Evolutionary conservation across 2,888 invertebrate genomes (phyloP).

Genomic region (Pammene fasciana): DNA sequence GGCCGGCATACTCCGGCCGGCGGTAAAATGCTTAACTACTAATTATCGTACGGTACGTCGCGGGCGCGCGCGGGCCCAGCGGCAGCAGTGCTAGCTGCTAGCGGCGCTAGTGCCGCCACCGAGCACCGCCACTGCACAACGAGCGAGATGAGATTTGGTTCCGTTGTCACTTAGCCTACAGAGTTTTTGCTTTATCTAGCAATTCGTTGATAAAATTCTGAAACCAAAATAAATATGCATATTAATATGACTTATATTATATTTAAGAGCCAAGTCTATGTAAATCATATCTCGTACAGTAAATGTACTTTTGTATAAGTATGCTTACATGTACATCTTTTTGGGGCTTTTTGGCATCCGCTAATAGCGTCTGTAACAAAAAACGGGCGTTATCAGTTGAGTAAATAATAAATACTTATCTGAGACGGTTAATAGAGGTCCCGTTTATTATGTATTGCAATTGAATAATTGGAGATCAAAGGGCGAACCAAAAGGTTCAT

Average conservation of each 20-base stretch:
- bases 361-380: conserved; percentile 87
- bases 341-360: conserved; percentile 93
- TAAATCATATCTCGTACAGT: no score
- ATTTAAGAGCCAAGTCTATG: neutral
- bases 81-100: neutral
- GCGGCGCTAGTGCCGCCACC: neutral
- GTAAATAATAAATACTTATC: neutral
- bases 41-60: conserved; percentile 25
- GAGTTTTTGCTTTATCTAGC: conserved; percentile 94
- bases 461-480: no score
- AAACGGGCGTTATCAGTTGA: conserved; percentile 1
- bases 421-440: no score
- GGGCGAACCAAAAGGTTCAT: no score
- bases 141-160: conserved; percentile 54
- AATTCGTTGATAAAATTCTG: conserved; percentile 96
- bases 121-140: conserved; percentile 12
- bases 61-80: neutral
- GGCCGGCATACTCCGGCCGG: neutral
- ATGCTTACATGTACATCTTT: conserved; percentile 92
- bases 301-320: no score
- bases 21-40: conserved; percentile 35
- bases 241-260: no score
- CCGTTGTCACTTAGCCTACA: conserved; percentile 77
- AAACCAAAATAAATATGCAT: conserved; percentile 56
- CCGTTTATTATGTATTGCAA: neutral